Evolutionary conservation across 2,888 invertebrate genomes (phyloP).

Genomic region (Leuctra nigra): DNA sequence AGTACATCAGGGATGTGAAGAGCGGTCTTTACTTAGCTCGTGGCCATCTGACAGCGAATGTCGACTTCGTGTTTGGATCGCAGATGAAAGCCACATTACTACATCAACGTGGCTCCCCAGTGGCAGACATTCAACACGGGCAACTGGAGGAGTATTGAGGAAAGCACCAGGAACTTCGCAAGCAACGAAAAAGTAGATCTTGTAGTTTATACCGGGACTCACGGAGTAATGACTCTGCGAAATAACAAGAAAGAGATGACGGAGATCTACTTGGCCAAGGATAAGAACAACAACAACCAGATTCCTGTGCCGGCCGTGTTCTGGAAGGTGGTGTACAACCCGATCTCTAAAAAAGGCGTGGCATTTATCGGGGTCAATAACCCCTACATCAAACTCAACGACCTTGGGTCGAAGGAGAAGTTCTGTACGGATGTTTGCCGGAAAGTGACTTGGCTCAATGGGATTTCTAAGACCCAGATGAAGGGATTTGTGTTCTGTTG

Average conservation of each 20-base stretch:
- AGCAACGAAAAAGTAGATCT: conserved; percentile 33
- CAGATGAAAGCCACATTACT: conserved; percentile 54
- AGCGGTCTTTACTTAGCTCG: conserved; percentile 43
- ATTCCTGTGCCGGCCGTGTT: conserved; percentile 50
- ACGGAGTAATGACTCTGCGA: conserved; percentile 50
- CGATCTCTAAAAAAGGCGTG: conserved; percentile 44
- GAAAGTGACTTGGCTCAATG: conserved; percentile 47
- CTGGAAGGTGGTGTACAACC: conserved; percentile 50
- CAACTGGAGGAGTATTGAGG: conserved; percentile 51
- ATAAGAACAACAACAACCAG: conserved; percentile 37
- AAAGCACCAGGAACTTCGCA: conserved; percentile 42
- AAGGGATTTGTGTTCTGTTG: conserved; percentile 58
- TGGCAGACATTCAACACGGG: conserved; percentile 42
- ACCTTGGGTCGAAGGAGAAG: conserved; percentile 35
- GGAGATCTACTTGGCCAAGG: conserved; percentile 32
- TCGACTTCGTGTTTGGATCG: conserved; percentile 52
- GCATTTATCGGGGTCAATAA: conserved; percentile 58
- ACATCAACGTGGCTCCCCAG: conserved; percentile 58
- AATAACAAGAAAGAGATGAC: conserved; percentile 31
- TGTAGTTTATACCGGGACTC: conserved; percentile 50
- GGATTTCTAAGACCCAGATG: conserved; percentile 46
- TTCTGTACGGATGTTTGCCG: conserved; percentile 47
- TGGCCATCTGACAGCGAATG: conserved; percentile 56
- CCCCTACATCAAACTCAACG: conserved; percentile 41
- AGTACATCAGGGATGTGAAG: conserved; percentile 11